phyloP scores from a whole-genome alignment of 1,140 invertebrate species.

The Hylaeus volcanicus region DNA sequence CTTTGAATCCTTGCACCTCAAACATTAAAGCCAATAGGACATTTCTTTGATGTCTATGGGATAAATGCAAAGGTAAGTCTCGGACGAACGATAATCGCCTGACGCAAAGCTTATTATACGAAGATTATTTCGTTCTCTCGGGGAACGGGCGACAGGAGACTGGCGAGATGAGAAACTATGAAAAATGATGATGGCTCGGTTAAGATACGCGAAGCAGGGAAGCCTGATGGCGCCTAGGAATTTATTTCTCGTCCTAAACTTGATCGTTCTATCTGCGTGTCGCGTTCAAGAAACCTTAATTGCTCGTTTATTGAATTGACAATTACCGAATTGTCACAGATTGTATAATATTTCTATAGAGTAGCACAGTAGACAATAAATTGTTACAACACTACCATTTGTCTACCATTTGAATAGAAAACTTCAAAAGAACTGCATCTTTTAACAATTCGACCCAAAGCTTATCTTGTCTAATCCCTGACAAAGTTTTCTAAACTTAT shows the following conservation, averaged over 20 bases:
- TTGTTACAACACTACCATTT: too few relatives aligned
- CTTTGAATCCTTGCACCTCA: too few relatives aligned
- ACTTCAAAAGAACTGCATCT: too few relatives aligned
- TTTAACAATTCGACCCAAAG: too few relatives aligned
- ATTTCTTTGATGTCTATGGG: not conserved
- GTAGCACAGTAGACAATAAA: too few relatives aligned
- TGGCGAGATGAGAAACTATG: constrained; percentile 22
- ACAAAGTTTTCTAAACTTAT: too few relatives aligned
- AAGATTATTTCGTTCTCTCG: constrained; percentile 28
- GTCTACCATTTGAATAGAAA: too few relatives aligned
- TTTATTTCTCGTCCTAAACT: constrained; percentile 39
- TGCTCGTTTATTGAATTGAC: not conserved
- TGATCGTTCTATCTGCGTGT: not conserved
- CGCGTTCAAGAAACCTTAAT: not conserved
- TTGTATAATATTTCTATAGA: too few relatives aligned
- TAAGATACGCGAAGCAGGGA: not conserved
- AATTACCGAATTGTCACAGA: not conserved
- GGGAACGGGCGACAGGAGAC: not conserved
- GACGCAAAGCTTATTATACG: constrained; percentile 25
- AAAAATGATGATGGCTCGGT: constrained; percentile 10
- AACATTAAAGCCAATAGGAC: not conserved
- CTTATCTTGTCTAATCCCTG: too few relatives aligned
- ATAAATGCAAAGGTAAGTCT: constrained; percentile 2
- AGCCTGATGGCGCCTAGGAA: not conserved
- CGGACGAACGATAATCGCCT: not conserved